Evolutionary conservation across 2,888 invertebrate genomes (phyloP).

Genomic region (Elysia crispata): DNA sequence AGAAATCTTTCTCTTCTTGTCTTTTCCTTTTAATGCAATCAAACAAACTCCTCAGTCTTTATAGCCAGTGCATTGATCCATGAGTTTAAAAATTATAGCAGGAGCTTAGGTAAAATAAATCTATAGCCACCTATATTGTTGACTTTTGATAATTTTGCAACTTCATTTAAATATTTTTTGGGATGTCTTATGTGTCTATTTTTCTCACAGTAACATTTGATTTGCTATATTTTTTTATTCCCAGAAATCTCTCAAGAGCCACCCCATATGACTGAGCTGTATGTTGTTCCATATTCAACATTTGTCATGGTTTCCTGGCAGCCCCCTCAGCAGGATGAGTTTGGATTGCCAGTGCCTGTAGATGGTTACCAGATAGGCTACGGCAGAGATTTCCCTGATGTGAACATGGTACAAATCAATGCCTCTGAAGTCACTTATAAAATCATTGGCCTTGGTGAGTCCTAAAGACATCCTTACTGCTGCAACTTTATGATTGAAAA

Average conservation of each 20-base stretch:
- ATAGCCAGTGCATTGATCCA: too few relatives aligned
- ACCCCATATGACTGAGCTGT: slow-evolving; percentile 42
- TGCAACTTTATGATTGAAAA: background rate
- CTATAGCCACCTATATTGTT: too few relatives aligned
- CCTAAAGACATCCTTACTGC: background rate
- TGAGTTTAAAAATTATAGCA: too few relatives aligned
- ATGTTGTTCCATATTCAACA: slow-evolving; percentile 45
- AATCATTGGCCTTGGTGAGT: slow-evolving; percentile 46
- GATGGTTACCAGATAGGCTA: slow-evolving; percentile 50
- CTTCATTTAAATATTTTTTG: too few relatives aligned
- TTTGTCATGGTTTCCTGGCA: slow-evolving; percentile 46
- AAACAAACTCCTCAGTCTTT: too few relatives aligned
- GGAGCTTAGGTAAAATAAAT: too few relatives aligned
- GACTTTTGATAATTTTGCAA: too few relatives aligned
- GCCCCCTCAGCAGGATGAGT: slow-evolving; percentile 33
- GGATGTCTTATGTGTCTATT: too few relatives aligned
- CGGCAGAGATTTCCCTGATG: slow-evolving; percentile 51
- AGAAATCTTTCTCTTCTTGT: too few relatives aligned
- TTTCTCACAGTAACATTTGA: too few relatives aligned
- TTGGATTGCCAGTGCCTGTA: slow-evolving; percentile 31
- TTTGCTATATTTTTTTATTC: background rate
- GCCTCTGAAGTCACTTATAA: slow-evolving; percentile 42
- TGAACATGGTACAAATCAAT: slow-evolving; percentile 43
- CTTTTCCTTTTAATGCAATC: too few relatives aligned
- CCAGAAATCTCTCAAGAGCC: slow-evolving; percentile 35